These are phyloP conservation scores for Hydropotes inermis DNA, from an alignment of 2,113 vertebrate species.

Conservation along the genomic window DNA sequence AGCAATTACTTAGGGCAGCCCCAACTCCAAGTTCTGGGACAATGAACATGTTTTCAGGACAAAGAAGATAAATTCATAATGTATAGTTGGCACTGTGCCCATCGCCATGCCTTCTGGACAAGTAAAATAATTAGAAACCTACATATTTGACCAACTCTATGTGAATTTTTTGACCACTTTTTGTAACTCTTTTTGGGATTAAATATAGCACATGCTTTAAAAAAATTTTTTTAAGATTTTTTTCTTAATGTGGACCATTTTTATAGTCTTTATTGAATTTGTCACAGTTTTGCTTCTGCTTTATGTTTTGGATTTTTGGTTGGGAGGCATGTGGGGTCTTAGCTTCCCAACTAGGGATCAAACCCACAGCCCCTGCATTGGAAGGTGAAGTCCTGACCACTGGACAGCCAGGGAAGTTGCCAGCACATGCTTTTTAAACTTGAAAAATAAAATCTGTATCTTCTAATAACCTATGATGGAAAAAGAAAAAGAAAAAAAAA, in stretches of 20 bases:
- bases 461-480: no score
- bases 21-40: constrained; percentile 32
- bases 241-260: not conserved
- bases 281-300: not conserved
- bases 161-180: not conserved
- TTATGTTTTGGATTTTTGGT: not conserved
- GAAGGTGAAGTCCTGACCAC: not conserved
- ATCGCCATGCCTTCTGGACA: not conserved
- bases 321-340: not conserved
- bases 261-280: not conserved
- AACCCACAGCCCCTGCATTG: not conserved
- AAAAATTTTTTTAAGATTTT: not conserved
- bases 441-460: not conserved
- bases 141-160: not conserved
- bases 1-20: constrained; percentile 2
- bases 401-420: not conserved
- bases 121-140: constrained; percentile 30
- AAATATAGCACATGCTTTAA: not conserved
- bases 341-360: not conserved
- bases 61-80: constrained; percentile 29
- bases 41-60: constrained; percentile 40
- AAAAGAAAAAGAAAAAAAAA: not conserved
- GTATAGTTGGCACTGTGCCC: not conserved
- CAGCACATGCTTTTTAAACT: not conserved
- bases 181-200: not conserved